These are phyloP conservation scores for Hylomyscus alleni DNA, from an alignment of 2,797 vertebrate species.

Conservation along the genomic window DNA sequence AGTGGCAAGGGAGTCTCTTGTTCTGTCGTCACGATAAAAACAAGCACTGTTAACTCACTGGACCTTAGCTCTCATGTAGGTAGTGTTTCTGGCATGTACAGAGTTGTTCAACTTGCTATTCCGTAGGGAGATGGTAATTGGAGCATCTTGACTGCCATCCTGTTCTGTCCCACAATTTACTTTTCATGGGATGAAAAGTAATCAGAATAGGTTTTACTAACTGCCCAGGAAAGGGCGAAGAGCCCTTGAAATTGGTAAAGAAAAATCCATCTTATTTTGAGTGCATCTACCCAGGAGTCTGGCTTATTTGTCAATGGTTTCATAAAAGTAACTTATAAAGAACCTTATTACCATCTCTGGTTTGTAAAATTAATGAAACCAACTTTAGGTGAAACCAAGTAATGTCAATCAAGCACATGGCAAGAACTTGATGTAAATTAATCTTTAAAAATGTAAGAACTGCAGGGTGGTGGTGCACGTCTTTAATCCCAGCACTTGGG, in stretches of 20 bases:
- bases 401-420: neutral
- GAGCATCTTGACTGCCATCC: neutral
- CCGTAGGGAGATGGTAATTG: neutral
- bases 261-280: neutral
- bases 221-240: neutral
- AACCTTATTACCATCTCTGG: constrained; percentile 35
- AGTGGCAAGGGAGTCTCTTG: neutral
- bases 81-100: neutral
- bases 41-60: neutral
- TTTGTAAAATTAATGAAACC: constrained; percentile 42
- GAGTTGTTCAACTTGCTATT: neutral
- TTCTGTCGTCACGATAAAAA: neutral
- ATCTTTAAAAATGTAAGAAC: neutral
- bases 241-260: neutral
- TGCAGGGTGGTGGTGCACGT: too few relatives aligned
- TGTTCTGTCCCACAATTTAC: neutral
- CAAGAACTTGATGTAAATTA: neutral
- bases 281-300: neutral
- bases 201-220: neutral
- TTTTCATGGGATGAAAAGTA: constrained; percentile 14
- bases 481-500: too few relatives aligned
- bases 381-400: neutral
- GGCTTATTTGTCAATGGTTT: constrained; percentile 31
- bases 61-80: neutral
- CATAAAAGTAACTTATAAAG: constrained; percentile 48